Evolutionary conservation across 2,888 invertebrate species (phyloP).

Genomic region (Steinernema scapterisci): DNA sequence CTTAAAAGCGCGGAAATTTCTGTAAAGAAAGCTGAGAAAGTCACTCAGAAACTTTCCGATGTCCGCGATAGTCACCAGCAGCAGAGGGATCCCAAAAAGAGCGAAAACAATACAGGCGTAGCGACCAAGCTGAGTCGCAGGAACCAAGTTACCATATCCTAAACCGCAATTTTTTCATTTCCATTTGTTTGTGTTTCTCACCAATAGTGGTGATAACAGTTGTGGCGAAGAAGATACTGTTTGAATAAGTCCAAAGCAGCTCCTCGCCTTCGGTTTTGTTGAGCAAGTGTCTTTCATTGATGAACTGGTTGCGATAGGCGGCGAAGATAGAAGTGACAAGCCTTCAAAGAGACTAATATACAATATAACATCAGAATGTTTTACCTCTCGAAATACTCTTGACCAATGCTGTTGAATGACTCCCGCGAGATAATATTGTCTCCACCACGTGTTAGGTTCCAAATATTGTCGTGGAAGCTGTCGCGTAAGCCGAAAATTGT

Average conservation of each 20-base stretch:
- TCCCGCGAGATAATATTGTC: conserved; percentile 63
- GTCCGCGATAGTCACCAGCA: conserved; percentile 67
- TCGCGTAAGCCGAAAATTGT: conserved; percentile 61
- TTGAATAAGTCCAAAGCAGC: conserved; percentile 66
- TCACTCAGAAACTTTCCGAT: conserved; percentile 67
- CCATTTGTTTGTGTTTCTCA: conserved; percentile 33
- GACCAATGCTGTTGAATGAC: conserved; percentile 63
- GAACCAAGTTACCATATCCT: conserved; percentile 65
- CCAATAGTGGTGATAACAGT: conserved; percentile 68
- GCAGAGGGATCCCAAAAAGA: conserved; percentile 65
- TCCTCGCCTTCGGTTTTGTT: conserved; percentile 62
- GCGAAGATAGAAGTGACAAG: conserved; percentile 40
- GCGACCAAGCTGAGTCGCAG: conserved; percentile 59
- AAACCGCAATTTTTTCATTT: conserved; percentile 33
- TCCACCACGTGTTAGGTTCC: conserved; percentile 63
- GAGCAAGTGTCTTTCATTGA: conserved; percentile 62
- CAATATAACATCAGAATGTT: conserved; percentile 36
- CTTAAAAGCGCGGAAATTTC: conserved; percentile 61
- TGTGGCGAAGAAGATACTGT: conserved; percentile 67
- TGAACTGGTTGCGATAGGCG: conserved; percentile 65
- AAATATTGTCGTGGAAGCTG: conserved; percentile 64
- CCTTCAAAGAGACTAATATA: not conserved
- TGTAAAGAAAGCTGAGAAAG: conserved; percentile 63
- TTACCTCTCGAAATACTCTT: conserved; percentile 63
- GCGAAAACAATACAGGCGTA: conserved; percentile 67